Base-by-base conservation (phyloP, 2,113 vertebrate species). In the Sturnus vulgaris region DNA sequence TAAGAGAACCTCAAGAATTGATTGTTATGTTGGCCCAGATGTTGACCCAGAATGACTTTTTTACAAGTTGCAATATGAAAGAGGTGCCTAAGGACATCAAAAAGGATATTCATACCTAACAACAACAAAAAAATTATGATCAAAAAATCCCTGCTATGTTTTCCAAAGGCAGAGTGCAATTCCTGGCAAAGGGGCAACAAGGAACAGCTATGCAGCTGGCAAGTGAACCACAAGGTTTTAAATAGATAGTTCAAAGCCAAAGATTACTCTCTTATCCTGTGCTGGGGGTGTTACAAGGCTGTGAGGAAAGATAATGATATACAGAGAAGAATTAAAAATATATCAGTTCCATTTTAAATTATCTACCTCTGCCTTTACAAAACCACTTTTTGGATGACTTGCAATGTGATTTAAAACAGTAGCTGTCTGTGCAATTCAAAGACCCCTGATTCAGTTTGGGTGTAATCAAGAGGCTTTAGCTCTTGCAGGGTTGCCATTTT, bases 221-320 rank as follows among this genome's bases (percentile, higher is more conserved):
- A 94, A 86, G 24, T 20, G 33, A 86, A 79, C 28, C 81, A 80
- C 25, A 57, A 68, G 57, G 86, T 81, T 95, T 96, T 96, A 96
- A 95, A 93, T 71, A 95, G 94, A 77, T 22, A 80, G 59, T 87
- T 95, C 95, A 86, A 91, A 93, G 91, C 44, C 69, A 93, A 75
- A 95, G 76, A 96, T 96, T 83, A 91, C 89, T 95, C 69, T 95
- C 72, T 94, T 76, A 94, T 76, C 73, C 77, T 77, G 23, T 11
- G 12, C 68, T 95, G 68, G 47, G 55, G 10, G 35, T 37, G 22
- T 30, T 64, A 86, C 56, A 88, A 76, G 65, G 76, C 61, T 50
- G 57, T 65, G 63, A 92, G 24, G 47, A 93, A 92, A 93, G 28
- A 25, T 27, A 65, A 61, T 2, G 4, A 78, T 12, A 37, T 30